Evolutionary conservation across 2,797 vertebrate species (phyloP), one percentile per base, ranked within the genome.

Genomic region (Takifugu ocellatus): DNA sequence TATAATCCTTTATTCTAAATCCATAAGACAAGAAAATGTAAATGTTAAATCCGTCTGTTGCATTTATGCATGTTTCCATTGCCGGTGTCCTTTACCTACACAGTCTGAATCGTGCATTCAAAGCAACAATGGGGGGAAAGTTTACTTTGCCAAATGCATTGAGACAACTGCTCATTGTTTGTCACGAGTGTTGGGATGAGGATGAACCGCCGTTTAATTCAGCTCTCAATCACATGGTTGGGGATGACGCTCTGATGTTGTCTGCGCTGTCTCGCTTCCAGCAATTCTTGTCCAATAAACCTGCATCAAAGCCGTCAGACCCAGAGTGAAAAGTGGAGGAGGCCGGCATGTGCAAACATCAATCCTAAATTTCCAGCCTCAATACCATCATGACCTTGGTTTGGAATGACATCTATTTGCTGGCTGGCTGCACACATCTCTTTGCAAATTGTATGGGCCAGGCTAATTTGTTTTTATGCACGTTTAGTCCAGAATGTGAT

Each of bases 391-490:
- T 90, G 91, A 92, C 91, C 91, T 91, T 91, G 91, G 87, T 84
- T 88, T 84, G 85, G 85, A 91, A 89, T 90, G 91, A 92, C 89
- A 90, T 91, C 91, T 89, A 92, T 92, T 91, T 91, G 85, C 87
- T 87, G 89, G 85, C 86, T 91, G 90, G 88, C 85, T 91, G 89
- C 86, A 90, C 89, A 91, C 89, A 88, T 90, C 89, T 91, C 85
- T 90, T 90, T 90, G 87, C 88, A 91, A 90, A 90, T 90, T 88
- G 90, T 87, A 89, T 87, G 84, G 90, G 80, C 86, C 84, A 85
- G 84, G 86, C 88, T 91, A 90, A 91, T 92, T 92, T 91, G 91
- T 91, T 91, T 92, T 92, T 91, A 91, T 92, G 91, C 90, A 90
- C 87, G 83, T 91, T 92, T 91, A 89, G 89, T 88, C 88, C 88